Evolutionary conservation across 2,797 vertebrate species (phyloP).

Genomic region (Myioborus miniatus): DNA sequence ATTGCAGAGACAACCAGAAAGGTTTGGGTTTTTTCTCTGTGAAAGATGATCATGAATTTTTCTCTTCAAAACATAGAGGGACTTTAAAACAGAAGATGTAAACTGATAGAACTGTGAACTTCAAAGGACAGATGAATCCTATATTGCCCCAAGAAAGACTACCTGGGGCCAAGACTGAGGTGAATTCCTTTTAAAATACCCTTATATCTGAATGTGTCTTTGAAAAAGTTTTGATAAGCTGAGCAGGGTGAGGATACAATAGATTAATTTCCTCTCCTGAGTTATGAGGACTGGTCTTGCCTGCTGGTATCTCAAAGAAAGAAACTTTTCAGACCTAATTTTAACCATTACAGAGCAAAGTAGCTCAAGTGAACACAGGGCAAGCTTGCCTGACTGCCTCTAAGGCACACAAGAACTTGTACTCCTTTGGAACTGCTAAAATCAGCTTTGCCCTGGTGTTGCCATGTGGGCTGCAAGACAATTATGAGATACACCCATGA

Average conservation of each 20-base stretch:
- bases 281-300: not conserved
- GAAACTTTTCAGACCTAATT: not conserved
- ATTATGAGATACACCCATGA: fast-evolving
- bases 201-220: not conserved
- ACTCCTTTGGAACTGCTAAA: not conserved
- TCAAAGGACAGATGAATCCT: slow-evolving; percentile 7
- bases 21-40: not conserved
- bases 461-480: not conserved
- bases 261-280: not conserved
- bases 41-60: not conserved
- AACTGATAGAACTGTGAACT: not conserved
- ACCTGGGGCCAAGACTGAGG: not conserved
- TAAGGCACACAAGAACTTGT: not conserved
- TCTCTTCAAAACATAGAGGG: not conserved
- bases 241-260: not conserved
- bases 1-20: not conserved
- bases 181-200: not conserved
- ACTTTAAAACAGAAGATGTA: not conserved
- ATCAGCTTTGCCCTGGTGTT: not conserved
- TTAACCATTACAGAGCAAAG: not conserved
- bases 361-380: not conserved
- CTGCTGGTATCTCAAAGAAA: not conserved
- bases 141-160: not conserved
- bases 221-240: slow-evolving; percentile 12
- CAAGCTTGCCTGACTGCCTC: not conserved